Conservation (phyloP, 2,113 vertebrate genomes). For the Limnothrissa miodon region DNA sequence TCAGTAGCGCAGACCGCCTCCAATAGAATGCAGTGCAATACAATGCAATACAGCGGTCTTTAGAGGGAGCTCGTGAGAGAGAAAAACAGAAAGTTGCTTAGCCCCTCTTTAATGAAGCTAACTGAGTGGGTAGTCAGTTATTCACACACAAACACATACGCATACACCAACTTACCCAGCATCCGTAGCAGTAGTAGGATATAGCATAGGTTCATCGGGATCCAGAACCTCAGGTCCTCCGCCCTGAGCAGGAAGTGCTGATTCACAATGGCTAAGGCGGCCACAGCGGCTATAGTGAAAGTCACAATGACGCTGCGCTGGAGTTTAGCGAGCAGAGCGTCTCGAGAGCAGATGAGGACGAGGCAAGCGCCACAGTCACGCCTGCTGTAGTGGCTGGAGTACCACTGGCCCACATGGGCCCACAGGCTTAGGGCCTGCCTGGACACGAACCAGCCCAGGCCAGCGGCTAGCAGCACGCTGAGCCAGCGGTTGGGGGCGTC, state of each 20-base stretch:
- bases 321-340: constrained; percentile 69
- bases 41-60: too few species aligned
- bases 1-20: too few species aligned
- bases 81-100: too few species aligned
- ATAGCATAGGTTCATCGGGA: constrained; percentile 84
- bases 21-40: too few species aligned
- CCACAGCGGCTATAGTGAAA: constrained; percentile 73
- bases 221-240: constrained; percentile 85
- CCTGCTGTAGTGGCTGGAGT: constrained; percentile 74
- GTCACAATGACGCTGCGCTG: constrained; percentile 62
- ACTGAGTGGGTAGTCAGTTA: not conserved
- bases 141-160: not conserved
- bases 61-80: too few species aligned
- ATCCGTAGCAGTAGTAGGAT: constrained; percentile 78
- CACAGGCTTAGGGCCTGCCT: constrained; percentile 53
- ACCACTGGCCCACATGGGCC: constrained; percentile 70
- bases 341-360: constrained; percentile 68
- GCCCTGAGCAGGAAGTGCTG: constrained; percentile 78
- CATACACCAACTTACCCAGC: constrained; percentile 72
- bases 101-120: not conserved
- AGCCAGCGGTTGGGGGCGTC: constrained; percentile 74
- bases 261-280: constrained; percentile 74
- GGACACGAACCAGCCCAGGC: constrained; percentile 71
- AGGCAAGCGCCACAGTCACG: constrained; percentile 82
- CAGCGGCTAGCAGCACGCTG: constrained; percentile 74